Evolutionary conservation across 2,797 vertebrate species (phyloP).

Genomic region (Cyclura pinguis): DNA sequence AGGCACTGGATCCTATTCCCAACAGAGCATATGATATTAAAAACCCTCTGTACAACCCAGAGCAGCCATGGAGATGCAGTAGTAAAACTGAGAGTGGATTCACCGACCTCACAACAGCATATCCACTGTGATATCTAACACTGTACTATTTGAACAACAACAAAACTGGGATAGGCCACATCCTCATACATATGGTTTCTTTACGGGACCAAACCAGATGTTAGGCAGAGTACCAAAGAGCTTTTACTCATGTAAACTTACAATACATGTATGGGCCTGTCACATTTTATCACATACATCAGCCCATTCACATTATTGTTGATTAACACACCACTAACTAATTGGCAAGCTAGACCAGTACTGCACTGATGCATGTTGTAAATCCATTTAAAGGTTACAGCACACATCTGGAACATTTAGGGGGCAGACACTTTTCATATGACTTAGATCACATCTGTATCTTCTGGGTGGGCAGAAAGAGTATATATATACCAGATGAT

Average conservation of each 20-base stretch:
- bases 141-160: background rate
- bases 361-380: background rate
- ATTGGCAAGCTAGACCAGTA: background rate
- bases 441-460: background rate
- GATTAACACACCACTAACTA: background rate
- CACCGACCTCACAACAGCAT: too few relatives aligned
- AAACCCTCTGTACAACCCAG: too few relatives aligned
- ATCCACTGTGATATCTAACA: background rate
- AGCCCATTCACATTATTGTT: background rate
- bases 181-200: background rate
- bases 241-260: background rate
- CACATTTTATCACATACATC: too few relatives aligned
- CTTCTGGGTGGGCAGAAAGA: background rate
- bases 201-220: background rate
- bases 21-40: too few relatives aligned
- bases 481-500: background rate
- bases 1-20: too few relatives aligned
- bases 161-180: background rate
- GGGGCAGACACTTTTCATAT: background rate
- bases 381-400: background rate
- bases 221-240: background rate
- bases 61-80: too few relatives aligned
- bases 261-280: background rate
- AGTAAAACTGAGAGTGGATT: too few relatives aligned
- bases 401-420: background rate